phyloP scores from a whole-genome alignment of 2,888 invertebrate species.

The Cepaea hortensis region DNA sequence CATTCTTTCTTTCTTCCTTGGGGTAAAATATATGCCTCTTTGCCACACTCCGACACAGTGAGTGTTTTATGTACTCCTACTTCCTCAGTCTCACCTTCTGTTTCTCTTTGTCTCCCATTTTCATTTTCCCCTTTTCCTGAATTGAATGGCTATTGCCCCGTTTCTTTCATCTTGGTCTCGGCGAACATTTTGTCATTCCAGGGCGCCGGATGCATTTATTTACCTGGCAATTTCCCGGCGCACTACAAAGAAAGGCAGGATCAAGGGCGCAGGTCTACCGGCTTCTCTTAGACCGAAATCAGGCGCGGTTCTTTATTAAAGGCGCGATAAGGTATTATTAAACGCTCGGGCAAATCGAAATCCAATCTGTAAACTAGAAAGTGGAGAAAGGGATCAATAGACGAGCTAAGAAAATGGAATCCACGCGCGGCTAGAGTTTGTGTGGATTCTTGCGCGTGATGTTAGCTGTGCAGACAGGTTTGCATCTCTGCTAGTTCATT shows the following conservation, averaged over 20 bases:
- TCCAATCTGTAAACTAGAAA: slow-evolving; percentile 38
- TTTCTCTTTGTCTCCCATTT: not conserved
- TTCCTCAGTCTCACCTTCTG: not conserved
- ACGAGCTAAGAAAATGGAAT: slow-evolving; percentile 1
- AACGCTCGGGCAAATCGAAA: slow-evolving; percentile 40
- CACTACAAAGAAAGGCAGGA: not conserved
- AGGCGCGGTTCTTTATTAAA: slow-evolving; percentile 16
- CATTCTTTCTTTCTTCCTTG: not conserved
- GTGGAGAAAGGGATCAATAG: slow-evolving; percentile 37
- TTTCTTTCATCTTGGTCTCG: not conserved
- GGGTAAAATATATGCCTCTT: not conserved
- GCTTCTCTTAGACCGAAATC: not conserved
- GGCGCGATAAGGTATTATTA: slow-evolving; percentile 35
- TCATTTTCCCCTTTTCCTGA: not conserved
- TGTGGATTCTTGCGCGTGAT: not conserved
- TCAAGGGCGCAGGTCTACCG: slow-evolving; percentile 5
- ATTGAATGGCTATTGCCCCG: too few relatives aligned
- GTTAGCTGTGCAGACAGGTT: not conserved
- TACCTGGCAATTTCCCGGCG: not conserved
- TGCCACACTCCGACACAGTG: not conserved
- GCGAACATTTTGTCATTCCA: not conserved
- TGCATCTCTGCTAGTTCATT: not conserved
- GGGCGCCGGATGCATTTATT: not conserved
- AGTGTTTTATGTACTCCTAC: not conserved
- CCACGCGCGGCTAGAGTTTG: not conserved